A percentile compares a stretch with the other conserved stretches of the same genome.
These are phyloP conservation scores for Epistrophe grossulariae DNA, from an alignment of 2,888 invertebrate species.

Conservation along the genomic window DNA sequence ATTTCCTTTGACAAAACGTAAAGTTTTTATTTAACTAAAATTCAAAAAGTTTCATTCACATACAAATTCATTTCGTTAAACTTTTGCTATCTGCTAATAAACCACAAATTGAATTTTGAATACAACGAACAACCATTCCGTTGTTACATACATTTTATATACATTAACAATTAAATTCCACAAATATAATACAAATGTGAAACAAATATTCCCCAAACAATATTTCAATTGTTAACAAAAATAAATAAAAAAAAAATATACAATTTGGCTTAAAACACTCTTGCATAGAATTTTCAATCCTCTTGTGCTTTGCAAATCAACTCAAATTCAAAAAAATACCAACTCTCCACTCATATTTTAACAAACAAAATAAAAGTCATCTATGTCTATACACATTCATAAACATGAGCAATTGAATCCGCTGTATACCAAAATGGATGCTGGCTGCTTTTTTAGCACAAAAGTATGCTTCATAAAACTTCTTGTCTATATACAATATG, in stretches of 20 bases:
- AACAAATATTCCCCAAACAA: constrained; percentile 69
- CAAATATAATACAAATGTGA: constrained; percentile 54
- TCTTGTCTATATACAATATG: constrained; percentile 64
- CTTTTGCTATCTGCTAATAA: constrained; percentile 34
- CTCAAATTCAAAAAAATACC: constrained; percentile 21
- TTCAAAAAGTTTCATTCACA: neutral
- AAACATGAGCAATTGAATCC: constrained; percentile 59
- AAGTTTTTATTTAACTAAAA: neutral
- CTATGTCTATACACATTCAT: neutral
- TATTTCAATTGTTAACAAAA: constrained; percentile 60
- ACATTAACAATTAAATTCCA: constrained; percentile 39
- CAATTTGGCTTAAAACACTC: constrained; percentile 33
- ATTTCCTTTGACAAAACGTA: constrained; percentile 27
- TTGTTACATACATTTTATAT: too few relatives aligned
- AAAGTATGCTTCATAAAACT: constrained; percentile 54
- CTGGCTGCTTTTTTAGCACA: constrained; percentile 9
- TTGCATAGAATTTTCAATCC: neutral
- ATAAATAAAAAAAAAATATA: constrained; percentile 6
- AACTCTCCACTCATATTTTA: neutral
- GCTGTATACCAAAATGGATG: constrained; percentile 18
- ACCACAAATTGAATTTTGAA: constrained; percentile 38
- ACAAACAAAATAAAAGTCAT: constrained; percentile 1
- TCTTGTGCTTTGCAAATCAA: constrained; percentile 12
- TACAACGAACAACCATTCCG: constrained; percentile 8
- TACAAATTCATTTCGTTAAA: constrained; percentile 13